Evolutionary conservation across 2,113 vertebrate genomes (phyloP).

Genomic region (Chroicocephalus ridibundus): DNA sequence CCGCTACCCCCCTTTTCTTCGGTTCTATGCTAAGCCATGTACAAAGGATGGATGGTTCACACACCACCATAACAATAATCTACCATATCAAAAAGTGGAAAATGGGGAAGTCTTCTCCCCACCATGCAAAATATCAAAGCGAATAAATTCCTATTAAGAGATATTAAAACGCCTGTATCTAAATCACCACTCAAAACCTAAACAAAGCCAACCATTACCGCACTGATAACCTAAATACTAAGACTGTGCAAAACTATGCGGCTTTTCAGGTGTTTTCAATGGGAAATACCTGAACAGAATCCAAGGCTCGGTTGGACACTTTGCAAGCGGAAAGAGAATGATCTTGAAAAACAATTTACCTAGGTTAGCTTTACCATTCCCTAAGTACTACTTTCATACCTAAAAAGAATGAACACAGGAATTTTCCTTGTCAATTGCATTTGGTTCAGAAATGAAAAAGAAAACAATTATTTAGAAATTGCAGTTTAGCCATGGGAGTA

Average conservation of each 20-base stretch:
- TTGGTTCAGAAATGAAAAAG: constrained; percentile 73
- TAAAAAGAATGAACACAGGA: constrained; percentile 49
- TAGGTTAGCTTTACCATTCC: constrained; percentile 31
- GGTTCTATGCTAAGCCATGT: constrained; percentile 93
- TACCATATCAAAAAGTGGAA: constrained; percentile 82
- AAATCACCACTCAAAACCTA: constrained; percentile 52
- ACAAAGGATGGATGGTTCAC: constrained; percentile 90
- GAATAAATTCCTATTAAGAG: constrained; percentile 77
- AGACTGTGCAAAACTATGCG: constrained; percentile 27
- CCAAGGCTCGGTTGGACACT: constrained; percentile 40
- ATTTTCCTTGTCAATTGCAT: constrained; percentile 48
- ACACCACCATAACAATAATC: constrained; percentile 85
- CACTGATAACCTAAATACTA: neutral
- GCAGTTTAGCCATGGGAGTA: constrained; percentile 67
- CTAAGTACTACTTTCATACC: constrained; percentile 39
- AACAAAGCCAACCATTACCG: constrained; percentile 67
- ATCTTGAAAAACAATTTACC: constrained; percentile 51
- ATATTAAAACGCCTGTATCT: constrained; percentile 68
- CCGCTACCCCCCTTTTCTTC: constrained; percentile 83
- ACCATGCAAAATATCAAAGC: constrained; percentile 77
- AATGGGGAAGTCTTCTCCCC: constrained; percentile 64
- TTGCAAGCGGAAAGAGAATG: neutral
- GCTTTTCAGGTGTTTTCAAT: constrained; percentile 51
- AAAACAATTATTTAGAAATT: constrained; percentile 72
- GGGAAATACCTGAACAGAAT: constrained; percentile 43